Conservation (phyloP, 2,888 invertebrate genomes). For the Cactoblastis cactorum region DNA sequence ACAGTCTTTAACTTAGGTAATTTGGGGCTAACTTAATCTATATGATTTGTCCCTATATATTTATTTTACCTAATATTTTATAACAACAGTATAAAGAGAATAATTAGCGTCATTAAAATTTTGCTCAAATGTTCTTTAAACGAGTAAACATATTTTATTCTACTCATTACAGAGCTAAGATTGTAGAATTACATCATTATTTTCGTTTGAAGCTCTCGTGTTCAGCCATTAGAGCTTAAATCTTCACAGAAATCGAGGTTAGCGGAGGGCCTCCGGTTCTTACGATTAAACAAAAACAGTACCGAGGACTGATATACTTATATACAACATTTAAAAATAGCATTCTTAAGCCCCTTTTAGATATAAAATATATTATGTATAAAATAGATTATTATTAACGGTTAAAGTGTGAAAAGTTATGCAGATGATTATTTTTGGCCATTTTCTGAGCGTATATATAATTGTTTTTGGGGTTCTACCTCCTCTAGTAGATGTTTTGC, state of each 20-base stretch:
- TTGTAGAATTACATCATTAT: slow-evolving; percentile 8
- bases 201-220: background rate
- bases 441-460: no score
- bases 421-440: no score
- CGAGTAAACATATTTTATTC: background rate
- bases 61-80: background rate
- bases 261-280: background rate
- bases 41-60: background rate
- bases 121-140: background rate
- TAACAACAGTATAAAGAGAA: background rate
- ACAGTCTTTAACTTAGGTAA: no score
- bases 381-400: no score
- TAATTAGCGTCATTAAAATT: background rate
- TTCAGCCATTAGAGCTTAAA: background rate
- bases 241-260: background rate
- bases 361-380: no score
- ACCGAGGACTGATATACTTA: no score
- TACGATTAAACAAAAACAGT: background rate
- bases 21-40: no score
- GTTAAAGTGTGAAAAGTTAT: no score
- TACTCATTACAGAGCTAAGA: background rate
- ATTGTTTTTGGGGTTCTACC: no score
- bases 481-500: no score
- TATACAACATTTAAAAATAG: no score
- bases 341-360: no score